Evolutionary conservation across 1,140 invertebrate genomes (phyloP), one percentile per base, ranked within the genome.

Genomic region (Nylanderia fulva): DNA sequence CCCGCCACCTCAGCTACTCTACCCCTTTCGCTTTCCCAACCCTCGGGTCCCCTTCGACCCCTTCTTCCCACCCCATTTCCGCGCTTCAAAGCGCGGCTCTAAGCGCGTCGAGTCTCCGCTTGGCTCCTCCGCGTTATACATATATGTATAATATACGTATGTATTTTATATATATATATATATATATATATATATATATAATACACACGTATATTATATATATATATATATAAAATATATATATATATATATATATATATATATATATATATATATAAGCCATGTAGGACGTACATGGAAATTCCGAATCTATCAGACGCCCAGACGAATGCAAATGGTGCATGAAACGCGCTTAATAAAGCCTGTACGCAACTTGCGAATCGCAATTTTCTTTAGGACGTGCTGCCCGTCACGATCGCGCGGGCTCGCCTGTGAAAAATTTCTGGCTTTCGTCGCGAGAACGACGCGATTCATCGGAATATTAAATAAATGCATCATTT

Each of bases 321-420:
- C 88, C 88, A 90, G 88, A 90, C 88, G 88, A 90, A 90, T 90
- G 88, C 88, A 89, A 90, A 90, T 90, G 80, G 88, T 66, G 76
- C 88, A 89, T 90, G 88, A 90, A 90, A 82, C 88, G 88, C 88
- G 88, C 88, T 90, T 90, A 90, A 90, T 90, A 90, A 90, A 90
- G 88, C 82, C 71, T 42, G 82, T 84, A 89, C 88, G 88, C 88
- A 86, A 86, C 76, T 84, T 84, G 88, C 85, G 86, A 90, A 84
- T 89, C 88, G 82, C 88, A 90, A 90, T 90, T 90, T 90, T 90
- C 88, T 90, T 89, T 90, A 83, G 82, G 63, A 77, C 85, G 88
- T 90, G 88, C 89, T 75, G 76, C 85, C 60, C 88, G 77, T 77
- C 72, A 71, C 74, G 66, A 66, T 60, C 71, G 36, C 75, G 39